Base-by-base conservation (phyloP, 2,113 vertebrate species). In the Mesembrinibis cayennensis region DNA sequence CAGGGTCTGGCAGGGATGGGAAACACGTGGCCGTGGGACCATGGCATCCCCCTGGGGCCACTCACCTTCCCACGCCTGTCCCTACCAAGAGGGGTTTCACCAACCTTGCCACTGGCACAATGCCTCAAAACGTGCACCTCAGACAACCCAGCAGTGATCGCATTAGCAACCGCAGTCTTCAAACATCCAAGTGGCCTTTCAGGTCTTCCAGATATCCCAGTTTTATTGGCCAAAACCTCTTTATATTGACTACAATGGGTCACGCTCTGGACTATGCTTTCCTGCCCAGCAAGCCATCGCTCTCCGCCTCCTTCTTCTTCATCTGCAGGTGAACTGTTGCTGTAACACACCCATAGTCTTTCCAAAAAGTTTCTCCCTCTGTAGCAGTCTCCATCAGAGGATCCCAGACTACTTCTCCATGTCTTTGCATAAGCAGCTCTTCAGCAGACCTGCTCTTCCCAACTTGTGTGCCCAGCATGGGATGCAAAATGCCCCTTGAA, bases 31-130 rank as follows among this genome's bases (percentile, higher is more conserved):
- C 47, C 13, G 5, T 56, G 47, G 62, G 55, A 49, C 18, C 17
- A 11, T 0, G 5, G 9, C 3, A 4, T 16, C 27, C 15, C 32
- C 3, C 7, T 20, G 34, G 19, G 17, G 26, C 16, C 0, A 1
- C 42, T 34, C 77, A 45, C 27, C 71, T 77, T 71, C 63, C 55
- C 34, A 61, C 0, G 0, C 1, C 0, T 30, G 34, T 45, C 38
- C 27, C 23, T 73, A 12, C 30, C 23, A 10, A 29, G 27, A 23
- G 2, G 30, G 18, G 12, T 10, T 53, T 62, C 61, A 26, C n/a
- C 4, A 4, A 13, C 34, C 8, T 47, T 13, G 4, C 8, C 7
- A 38, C 22, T 2, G 9, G 11, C 58, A 25, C 3, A 1, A 38
- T 52, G 52, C 55, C 56, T 59, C 34, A 11, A 52, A 78, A 30